Percentiles rank a stretch among this genome's conserved stretches.
Conservation (phyloP, 2,797 vertebrate species). For the Pipistrellus nathusii region DNA sequence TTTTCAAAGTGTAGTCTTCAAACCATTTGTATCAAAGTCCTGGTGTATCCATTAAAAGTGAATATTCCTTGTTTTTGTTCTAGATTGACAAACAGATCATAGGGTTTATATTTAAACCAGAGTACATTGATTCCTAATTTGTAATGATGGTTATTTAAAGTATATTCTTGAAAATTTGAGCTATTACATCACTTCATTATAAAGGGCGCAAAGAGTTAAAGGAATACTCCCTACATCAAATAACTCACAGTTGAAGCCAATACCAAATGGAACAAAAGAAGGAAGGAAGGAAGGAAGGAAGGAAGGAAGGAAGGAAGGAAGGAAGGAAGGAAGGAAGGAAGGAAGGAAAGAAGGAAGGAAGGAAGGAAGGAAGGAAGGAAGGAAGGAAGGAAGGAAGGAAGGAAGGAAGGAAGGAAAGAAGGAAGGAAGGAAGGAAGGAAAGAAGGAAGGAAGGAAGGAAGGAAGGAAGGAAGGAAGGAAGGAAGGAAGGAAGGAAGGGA, state of each 20-base stretch:
- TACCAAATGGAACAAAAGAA: neutral
- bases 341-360: neutral
- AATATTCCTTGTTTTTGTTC: neutral
- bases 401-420: neutral
- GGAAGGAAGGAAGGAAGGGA: neutral
- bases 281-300: neutral
- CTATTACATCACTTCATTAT: neutral
- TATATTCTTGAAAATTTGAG: neutral
- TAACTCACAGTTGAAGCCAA: neutral
- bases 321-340: neutral
- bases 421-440: too few species aligned
- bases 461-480: neutral
- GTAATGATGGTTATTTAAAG: neutral
- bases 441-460: neutral
- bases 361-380: neutral
- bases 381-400: neutral
- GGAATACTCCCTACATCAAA: neutral
- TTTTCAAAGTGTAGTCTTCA: neutral
- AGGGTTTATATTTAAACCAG: neutral
- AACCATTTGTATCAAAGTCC: neutral
- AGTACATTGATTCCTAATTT: neutral
- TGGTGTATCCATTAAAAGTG: neutral
- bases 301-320: neutral
- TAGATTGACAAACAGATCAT: neutral
- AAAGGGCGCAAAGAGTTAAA: neutral